Evolutionary conservation across 2,113 vertebrate species (phyloP).

Genomic region (Bos taurus): DNA sequence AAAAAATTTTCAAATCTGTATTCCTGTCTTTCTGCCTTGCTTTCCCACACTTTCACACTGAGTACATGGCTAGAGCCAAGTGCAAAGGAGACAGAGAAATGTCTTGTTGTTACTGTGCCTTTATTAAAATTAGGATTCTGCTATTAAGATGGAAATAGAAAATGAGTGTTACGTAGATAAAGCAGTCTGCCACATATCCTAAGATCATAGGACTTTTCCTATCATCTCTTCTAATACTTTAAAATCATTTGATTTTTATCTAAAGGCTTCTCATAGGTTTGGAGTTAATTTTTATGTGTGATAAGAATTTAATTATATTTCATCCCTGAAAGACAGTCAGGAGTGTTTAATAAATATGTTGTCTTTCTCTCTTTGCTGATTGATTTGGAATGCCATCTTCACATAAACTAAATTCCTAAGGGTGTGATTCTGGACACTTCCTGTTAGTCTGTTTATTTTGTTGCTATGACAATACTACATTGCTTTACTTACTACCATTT

Average conservation of each 20-base stretch:
- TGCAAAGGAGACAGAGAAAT: not conserved
- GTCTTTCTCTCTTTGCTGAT: not conserved
- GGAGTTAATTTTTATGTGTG: not conserved
- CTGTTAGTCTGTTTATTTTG: not conserved
- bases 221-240: not conserved
- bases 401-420: not conserved
- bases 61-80: not conserved
- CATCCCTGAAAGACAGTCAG: not conserved
- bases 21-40: not conserved
- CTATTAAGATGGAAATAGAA: not conserved
- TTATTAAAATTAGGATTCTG: not conserved
- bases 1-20: not conserved
- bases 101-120: not conserved
- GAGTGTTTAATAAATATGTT: not conserved
- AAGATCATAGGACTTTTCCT: not conserved
- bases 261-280: not conserved
- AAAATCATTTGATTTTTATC: not conserved
- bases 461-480: not conserved
- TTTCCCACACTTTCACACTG: not conserved
- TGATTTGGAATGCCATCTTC: not conserved
- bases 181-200: not conserved
- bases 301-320: not conserved
- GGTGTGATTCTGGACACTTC: not conserved
- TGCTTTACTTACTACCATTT: not conserved
- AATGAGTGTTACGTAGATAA: not conserved